Evolutionary conservation across 1,140 invertebrate genomes (phyloP).

Genomic region (Macrotrachela quadricornifera): DNA sequence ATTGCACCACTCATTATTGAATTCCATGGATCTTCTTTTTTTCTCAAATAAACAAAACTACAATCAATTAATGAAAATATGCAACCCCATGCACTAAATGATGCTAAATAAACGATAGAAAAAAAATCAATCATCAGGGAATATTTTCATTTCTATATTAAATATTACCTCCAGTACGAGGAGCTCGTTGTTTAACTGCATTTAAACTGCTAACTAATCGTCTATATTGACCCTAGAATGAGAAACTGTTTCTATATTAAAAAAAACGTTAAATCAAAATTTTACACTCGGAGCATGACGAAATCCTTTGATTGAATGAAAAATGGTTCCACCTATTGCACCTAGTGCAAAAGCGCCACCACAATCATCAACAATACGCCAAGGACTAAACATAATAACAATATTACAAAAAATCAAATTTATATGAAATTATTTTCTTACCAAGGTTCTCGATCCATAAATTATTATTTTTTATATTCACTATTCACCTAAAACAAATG

Average conservation of each 20-base stretch:
- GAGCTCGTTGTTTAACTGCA: slow-evolving; percentile 63
- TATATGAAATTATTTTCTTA: too few species aligned
- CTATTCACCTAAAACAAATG: too few species aligned
- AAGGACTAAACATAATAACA: slow-evolving; percentile 42
- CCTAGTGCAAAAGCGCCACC: slow-evolving; percentile 98
- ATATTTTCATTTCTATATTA: too few species aligned
- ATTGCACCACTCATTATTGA: slow-evolving; percentile 85
- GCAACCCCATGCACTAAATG: slow-evolving; percentile 42
- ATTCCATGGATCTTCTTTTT: slow-evolving; percentile 93
- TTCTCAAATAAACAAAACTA: slow-evolving; percentile 66
- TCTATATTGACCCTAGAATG: slow-evolving; percentile 33
- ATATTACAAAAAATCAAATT: too few species aligned
- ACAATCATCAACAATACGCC: slow-evolving; percentile 87
- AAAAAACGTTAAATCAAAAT: slow-evolving; percentile 17
- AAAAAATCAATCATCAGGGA: too few species aligned
- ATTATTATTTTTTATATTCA: too few species aligned
- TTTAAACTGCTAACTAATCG: slow-evolving; percentile 49
- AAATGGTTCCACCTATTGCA: slow-evolving; percentile 76
- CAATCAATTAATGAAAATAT: slow-evolving; percentile 95
- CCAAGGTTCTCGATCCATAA: too few species aligned
- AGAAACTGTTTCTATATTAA: slow-evolving; percentile 7
- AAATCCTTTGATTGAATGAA: slow-evolving; percentile 89
- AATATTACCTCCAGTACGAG: slow-evolving; percentile 18
- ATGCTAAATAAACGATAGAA: slow-evolving; percentile 53
- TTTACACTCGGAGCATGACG: slow-evolving; percentile 56